Evolutionary conservation across 2,113 vertebrate genomes (phyloP).

Genomic region (Dasyprocta punctata): DNA sequence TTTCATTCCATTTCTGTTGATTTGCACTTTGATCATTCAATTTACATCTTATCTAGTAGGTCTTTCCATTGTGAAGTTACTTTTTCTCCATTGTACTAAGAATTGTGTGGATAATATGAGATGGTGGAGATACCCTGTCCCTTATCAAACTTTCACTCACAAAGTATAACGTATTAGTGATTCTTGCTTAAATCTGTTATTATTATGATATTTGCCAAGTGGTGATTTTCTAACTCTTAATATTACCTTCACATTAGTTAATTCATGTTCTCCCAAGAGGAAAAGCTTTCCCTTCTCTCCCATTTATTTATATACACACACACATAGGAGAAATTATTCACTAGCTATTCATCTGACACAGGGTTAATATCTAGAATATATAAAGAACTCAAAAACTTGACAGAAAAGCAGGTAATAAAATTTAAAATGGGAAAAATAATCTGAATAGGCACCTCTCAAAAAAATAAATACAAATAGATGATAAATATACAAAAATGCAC

Average conservation of each 20-base stretch:
- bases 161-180: neutral
- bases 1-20: neutral
- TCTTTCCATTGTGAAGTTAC: neutral
- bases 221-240: neutral
- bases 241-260: neutral
- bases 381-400: neutral
- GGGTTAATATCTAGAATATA: neutral
- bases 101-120: neutral
- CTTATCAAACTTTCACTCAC: neutral
- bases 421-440: neutral
- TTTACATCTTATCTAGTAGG: neutral
- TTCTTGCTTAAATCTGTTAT: constrained; percentile 8
- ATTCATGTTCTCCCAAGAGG: neutral
- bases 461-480: neutral
- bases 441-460: neutral
- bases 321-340: neutral
- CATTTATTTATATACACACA: neutral
- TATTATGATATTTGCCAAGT: neutral
- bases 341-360: neutral
- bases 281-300: neutral
- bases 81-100: neutral
- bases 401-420: neutral
- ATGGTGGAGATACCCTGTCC: neutral
- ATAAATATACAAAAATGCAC: neutral
- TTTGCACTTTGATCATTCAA: neutral